Conservation (phyloP, 2,797 vertebrate species). For the Rhynchotus rufescens region DNA sequence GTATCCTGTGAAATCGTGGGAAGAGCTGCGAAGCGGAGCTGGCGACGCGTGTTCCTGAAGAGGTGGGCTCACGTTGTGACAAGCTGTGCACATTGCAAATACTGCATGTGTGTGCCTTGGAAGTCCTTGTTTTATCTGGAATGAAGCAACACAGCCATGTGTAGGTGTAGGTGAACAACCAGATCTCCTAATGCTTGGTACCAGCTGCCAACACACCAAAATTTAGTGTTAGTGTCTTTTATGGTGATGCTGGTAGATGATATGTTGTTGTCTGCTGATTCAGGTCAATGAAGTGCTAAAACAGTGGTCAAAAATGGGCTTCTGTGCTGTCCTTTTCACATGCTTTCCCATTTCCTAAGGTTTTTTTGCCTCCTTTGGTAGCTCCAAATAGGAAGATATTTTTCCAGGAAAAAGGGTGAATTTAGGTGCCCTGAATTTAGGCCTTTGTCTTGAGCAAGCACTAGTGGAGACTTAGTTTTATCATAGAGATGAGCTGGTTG, state of each 20-base stretch:
- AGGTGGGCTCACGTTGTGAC: not conserved
- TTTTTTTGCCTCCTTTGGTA: not conserved
- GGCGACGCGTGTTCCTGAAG: not conserved
- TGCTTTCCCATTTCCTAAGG: constrained; percentile 21
- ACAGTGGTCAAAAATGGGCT: not conserved
- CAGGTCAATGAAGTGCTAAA: not conserved
- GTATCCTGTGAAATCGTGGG: accelerated
- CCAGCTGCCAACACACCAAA: not conserved
- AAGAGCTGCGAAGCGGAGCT: not conserved
- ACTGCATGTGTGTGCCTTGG: accelerated
- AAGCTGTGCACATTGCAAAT: accelerated
- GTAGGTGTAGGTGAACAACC: too few relatives aligned
- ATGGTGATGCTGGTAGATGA: not conserved
- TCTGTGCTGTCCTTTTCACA: not conserved
- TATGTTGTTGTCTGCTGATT: not conserved
- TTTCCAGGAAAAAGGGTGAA: constrained; percentile 25
- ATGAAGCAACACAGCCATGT: not conserved
- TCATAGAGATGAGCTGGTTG: not conserved
- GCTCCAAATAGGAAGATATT: constrained; percentile 47
- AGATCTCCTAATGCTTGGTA: accelerated
- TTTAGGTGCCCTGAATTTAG: not conserved
- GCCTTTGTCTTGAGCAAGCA: not conserved
- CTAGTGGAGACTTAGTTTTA: not conserved
- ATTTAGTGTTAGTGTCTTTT: not conserved
- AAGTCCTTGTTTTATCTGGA: not conserved